Percentiles rank a stretch among this genome's conserved stretches.
Evolutionary conservation across 2,888 invertebrate genomes (phyloP).

Genomic region (Gortyna flavago): DNA sequence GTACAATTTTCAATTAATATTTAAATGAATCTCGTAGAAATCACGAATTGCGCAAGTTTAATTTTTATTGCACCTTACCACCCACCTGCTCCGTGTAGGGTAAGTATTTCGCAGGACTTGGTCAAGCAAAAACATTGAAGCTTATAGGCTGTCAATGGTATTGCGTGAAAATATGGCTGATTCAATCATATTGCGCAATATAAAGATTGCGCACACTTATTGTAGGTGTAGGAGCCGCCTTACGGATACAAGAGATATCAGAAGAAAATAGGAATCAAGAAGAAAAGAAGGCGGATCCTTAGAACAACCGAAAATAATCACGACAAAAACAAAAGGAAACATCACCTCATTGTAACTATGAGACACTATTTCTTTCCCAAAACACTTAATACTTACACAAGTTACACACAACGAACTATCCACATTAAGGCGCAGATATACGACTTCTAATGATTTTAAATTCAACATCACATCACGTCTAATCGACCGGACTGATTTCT

Average conservation of each 20-base stretch:
- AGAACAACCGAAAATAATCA: background rate
- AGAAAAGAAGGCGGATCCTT: background rate
- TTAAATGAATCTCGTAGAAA: background rate
- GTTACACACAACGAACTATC: slow-evolving; percentile 7
- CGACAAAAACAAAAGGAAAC: background rate
- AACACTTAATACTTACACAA: slow-evolving; percentile 5
- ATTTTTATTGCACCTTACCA: background rate
- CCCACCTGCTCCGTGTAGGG: background rate
- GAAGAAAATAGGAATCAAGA: no score
- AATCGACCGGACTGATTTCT: no score
- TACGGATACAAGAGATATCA: background rate
- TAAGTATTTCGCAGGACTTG: background rate
- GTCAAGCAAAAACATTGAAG: background rate
- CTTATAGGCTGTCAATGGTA: background rate
- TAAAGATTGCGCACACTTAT: background rate
- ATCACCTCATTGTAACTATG: background rate
- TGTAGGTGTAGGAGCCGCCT: background rate
- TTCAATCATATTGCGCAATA: background rate
- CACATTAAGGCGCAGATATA: no score
- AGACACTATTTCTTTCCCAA: background rate
- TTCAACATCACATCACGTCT: no score
- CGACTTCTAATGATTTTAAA: no score
- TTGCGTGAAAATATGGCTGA: background rate
- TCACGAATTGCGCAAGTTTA: background rate
- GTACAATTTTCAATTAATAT: background rate